Evolutionary conservation across 2,113 vertebrate genomes (phyloP).

Genomic region (Peromyscus maniculatus): DNA sequence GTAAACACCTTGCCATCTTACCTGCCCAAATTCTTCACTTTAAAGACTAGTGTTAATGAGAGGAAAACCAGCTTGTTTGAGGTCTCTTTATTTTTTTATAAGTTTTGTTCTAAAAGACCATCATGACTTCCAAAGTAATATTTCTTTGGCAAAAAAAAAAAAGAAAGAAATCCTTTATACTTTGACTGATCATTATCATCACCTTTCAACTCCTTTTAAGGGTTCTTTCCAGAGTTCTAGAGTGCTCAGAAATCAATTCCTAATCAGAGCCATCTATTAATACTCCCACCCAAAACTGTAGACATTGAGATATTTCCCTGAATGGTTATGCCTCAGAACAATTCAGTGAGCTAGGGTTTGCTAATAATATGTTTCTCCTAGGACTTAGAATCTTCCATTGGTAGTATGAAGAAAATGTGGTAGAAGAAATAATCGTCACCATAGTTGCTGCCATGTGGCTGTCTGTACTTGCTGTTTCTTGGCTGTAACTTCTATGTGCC

Average conservation of each 20-base stretch:
- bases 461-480: background rate
- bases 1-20: background rate
- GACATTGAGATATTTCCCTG: background rate
- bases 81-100: background rate
- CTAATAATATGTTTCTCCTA: background rate
- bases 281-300: too few relatives aligned
- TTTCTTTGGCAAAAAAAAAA: background rate
- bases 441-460: background rate
- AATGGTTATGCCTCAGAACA: background rate
- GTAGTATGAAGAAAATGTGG: background rate
- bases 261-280: background rate
- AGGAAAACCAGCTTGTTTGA: background rate
- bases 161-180: background rate
- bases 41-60: background rate
- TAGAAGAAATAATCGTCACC: background rate
- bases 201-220: background rate
- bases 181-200: background rate
- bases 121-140: background rate
- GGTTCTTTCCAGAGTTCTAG: background rate
- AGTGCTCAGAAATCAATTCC: background rate
- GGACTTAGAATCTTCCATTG: background rate
- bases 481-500: background rate
- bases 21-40: background rate
- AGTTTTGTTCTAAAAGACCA: background rate
- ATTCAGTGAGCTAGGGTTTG: background rate